Conservation (phyloP, 2,888 invertebrate species). For the Cryptus armator region DNA sequence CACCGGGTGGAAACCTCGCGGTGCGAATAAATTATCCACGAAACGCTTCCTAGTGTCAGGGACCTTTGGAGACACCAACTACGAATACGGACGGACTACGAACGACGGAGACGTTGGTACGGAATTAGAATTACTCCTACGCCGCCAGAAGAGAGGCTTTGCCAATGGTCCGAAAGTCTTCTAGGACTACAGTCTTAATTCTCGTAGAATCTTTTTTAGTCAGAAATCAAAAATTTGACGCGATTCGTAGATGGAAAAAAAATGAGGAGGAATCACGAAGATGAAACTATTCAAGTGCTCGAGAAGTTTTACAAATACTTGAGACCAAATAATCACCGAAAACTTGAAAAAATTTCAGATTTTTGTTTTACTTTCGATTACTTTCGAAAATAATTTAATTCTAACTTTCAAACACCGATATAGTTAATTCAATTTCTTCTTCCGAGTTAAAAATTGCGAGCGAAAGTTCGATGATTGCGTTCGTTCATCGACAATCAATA, state of each 20-base stretch:
- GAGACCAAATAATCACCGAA: too few relatives aligned
- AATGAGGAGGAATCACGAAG: too few relatives aligned
- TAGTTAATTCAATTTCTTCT: too few relatives aligned
- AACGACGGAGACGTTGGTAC: constrained; percentile 57
- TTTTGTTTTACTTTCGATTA: too few relatives aligned
- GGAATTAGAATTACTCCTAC: constrained; percentile 71
- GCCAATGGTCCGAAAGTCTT: constrained; percentile 40
- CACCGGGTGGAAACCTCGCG: constrained; percentile 53
- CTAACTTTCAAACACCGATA: too few relatives aligned
- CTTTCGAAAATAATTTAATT: too few relatives aligned
- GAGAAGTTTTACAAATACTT: too few relatives aligned
- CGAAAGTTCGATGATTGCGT: constrained; percentile 2
- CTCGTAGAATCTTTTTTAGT: too few relatives aligned
- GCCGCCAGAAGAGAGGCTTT: constrained; percentile 58
- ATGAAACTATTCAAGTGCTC: too few relatives aligned
- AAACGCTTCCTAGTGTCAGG: constrained; percentile 71
- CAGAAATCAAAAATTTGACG: too few relatives aligned
- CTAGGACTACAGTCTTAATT: not conserved
- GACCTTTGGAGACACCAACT: constrained; percentile 61
- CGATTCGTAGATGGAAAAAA: too few relatives aligned
- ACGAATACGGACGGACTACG: constrained; percentile 27
- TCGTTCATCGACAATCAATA: not conserved
- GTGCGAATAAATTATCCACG: constrained; percentile 72
- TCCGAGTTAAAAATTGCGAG: not conserved
- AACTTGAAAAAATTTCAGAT: too few relatives aligned